A percentile compares a stretch with the other conserved stretches of the same genome.
Evolutionary conservation across 2,113 vertebrate species (phyloP).

Genomic region (Heliornis fulica): DNA sequence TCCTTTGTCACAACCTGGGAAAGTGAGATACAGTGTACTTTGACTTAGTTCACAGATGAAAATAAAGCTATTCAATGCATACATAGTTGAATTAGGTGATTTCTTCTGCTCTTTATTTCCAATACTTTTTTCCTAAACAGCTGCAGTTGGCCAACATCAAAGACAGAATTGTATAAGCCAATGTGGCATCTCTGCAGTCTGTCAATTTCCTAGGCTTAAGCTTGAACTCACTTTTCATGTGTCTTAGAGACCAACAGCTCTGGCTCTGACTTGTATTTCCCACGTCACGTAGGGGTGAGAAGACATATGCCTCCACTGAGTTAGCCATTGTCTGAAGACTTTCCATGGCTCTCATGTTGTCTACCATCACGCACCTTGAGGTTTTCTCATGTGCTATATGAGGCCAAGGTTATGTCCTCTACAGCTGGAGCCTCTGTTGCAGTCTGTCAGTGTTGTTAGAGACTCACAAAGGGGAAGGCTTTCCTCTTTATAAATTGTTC

Average conservation of each 20-base stretch:
- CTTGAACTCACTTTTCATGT: not conserved
- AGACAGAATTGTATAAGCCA: not conserved
- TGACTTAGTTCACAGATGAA: not conserved
- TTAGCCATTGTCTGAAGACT: not conserved
- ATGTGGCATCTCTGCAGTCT: not conserved
- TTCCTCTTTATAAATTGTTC: not conserved
- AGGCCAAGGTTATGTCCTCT: not conserved
- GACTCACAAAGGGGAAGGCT: not conserved
- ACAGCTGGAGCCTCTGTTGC: not conserved
- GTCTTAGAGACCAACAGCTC: not conserved
- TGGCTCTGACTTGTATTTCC: not conserved
- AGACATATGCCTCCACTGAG: not conserved
- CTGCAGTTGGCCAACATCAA: not conserved
- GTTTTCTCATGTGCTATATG: not conserved
- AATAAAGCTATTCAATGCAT: not conserved
- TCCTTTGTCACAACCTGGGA: not conserved
- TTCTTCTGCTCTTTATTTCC: not conserved
- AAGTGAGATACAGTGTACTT: not conserved
- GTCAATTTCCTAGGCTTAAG: not conserved
- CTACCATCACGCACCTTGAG: not conserved
- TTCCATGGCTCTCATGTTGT: not conserved
- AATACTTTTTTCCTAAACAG: not conserved
- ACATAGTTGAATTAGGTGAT: not conserved
- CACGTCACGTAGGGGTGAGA: fast-evolving
- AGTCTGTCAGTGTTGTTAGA: not conserved